Evolutionary conservation across 1,140 invertebrate species (phyloP).

Genomic region (Drosophila ercepeae): DNA sequence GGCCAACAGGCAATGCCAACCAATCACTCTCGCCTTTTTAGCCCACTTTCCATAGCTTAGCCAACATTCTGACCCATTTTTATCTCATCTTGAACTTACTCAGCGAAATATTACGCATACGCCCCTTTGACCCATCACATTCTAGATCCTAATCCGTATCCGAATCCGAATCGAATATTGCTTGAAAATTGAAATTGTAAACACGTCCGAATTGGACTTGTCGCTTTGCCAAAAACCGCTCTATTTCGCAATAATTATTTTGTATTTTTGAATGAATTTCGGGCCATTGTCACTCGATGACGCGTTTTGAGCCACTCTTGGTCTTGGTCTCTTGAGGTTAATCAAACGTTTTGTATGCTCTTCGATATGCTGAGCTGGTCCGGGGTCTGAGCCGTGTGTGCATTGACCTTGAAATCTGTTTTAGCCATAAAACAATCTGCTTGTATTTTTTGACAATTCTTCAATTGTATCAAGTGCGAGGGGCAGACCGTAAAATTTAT

Average conservation of each 20-base stretch:
- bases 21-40: neutral
- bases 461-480: conserved; percentile 66
- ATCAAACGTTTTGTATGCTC: conserved; percentile 76
- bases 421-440: conserved; percentile 42
- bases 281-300: conserved; percentile 63
- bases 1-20: conserved; percentile 43
- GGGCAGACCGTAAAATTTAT: conserved; percentile 59
- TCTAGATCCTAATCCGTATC: conserved; percentile 41
- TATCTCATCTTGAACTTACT: neutral
- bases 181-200: conserved; percentile 40
- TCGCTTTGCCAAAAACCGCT: conserved; percentile 60
- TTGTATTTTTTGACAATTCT: conserved; percentile 68
- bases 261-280: conserved; percentile 56
- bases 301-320: conserved; percentile 37
- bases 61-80: conserved; percentile 1
- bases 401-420: conserved; percentile 63
- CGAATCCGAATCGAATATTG: conserved; percentile 2
- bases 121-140: conserved; percentile 60
- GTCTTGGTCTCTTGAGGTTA: conserved; percentile 64
- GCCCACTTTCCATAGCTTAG: neutral
- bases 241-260: conserved; percentile 75
- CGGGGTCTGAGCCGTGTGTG: conserved; percentile 28
- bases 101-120: conserved; percentile 42
- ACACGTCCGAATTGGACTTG: conserved; percentile 58
- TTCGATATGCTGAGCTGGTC: conserved; percentile 39